Evolutionary conservation across 2,113 vertebrate species (phyloP), one percentile per base, ranked within the genome.

Genomic region (Salvator merianae): DNA sequence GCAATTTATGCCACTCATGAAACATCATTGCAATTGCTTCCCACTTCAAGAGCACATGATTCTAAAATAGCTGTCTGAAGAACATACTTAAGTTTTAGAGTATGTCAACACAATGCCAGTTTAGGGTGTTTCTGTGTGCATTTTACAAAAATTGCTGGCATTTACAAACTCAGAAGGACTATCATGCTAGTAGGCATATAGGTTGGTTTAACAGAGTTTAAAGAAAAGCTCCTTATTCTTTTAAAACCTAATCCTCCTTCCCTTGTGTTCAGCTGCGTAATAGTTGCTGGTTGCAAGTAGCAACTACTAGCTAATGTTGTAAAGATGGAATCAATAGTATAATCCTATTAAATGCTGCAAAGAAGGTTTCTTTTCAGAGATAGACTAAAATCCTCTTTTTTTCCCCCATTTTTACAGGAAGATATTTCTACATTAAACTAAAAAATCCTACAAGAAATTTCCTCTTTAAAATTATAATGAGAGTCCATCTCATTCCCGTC

Each of bases 321-420:
- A 91, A 82, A 91, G 93, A 94, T 94, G 79, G 85, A 93, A 96
- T 96, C 94, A 92, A 95, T 96, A 95, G 50, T 72, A 90, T 96
- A 96, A 95, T 95, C 93, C 94, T 96, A 95, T 96, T 96, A 95
- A 94, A 95, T 91, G 95, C 90, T 81, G 89, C 86, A 95, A 87
- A 93, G 94, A 79, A 93, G 91, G 86, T 91, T 93, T 91, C 90
- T 95, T 95, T 92, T 92, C 93, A 93, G 88, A 92, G 90, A 94
- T 88, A 91, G 89, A 92, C 88, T 91, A n/a, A 91, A 95, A 94
- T 94, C 92, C 90, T 92, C 89, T 92, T 94, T 94, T 88, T 94
- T 94, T 90, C 50, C 50, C 50, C 50, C 50, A 53, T 94, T 86
- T 91, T 88, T 91, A 94, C 89, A 93, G 93, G 94, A 93, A 90